Conservation (phyloP, 2,797 vertebrate genomes). For the Muscicapa striata region DNA sequence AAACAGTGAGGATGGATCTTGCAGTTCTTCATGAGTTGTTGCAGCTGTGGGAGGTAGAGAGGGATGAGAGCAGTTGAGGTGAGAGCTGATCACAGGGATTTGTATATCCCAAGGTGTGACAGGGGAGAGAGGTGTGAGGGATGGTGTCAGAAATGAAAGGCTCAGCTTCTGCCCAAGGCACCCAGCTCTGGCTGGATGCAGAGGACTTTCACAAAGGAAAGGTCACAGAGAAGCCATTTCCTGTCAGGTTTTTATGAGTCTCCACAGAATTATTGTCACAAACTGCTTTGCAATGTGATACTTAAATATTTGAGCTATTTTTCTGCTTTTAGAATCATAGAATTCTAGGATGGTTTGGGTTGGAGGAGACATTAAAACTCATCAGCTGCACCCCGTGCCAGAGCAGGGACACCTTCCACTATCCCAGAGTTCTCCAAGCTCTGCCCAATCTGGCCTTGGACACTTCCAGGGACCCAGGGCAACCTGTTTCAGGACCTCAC, state of each 20-base stretch:
- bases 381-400: neutral
- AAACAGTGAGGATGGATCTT: neutral
- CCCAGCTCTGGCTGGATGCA: accelerated
- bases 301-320: neutral
- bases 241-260: neutral
- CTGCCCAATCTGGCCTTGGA: accelerated
- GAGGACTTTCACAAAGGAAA: neutral
- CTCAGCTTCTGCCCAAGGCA: neutral
- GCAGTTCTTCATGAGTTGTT: accelerated
- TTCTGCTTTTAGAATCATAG: neutral
- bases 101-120: neutral
- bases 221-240: neutral
- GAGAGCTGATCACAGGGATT: neutral
- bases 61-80: neutral
- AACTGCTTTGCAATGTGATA: neutral
- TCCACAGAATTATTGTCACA: neutral
- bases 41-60: neutral
- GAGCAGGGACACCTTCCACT: neutral
- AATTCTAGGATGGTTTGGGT: neutral
- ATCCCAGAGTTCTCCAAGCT: accelerated
- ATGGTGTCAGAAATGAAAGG: accelerated
- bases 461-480: neutral
- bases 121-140: neutral
- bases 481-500: neutral
- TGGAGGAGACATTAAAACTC: neutral